phyloP scores from a whole-genome alignment of 1,140 invertebrate genomes.

The Meloidogyne hapla region DNA sequence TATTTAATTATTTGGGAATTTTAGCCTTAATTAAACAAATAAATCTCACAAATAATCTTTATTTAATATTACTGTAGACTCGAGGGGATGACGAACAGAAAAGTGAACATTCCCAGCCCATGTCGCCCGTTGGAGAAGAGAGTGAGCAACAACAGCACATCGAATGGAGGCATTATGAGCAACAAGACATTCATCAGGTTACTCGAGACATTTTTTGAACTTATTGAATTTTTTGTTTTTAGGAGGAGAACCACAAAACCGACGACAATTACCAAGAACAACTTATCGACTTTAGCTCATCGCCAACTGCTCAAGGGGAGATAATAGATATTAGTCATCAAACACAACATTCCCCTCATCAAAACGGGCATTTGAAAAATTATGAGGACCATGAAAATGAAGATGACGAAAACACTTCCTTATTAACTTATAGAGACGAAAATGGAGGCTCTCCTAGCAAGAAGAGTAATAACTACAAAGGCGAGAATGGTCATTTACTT shows the following conservation, averaged over 20 bases:
- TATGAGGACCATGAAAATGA: neutral
- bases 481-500: neutral
- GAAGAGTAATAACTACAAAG: neutral
- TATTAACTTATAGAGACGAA: neutral
- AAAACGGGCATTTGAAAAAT: neutral
- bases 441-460: neutral
- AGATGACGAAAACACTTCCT: neutral
- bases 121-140: constrained; percentile 11
- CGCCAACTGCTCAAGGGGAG: neutral
- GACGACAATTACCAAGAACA: neutral
- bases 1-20: neutral
- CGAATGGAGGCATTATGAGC: neutral
- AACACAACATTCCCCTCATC: neutral
- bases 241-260: neutral
- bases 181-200: neutral
- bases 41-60: neutral
- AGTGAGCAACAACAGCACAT: neutral
- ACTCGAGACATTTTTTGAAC: neutral
- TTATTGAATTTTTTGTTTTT: neutral
- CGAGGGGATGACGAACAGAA: neutral
- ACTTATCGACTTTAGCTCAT: neutral
- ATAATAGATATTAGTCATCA: neutral
- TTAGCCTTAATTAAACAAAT: neutral
- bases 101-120: neutral
- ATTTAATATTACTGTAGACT: neutral